Base-by-base conservation (phyloP, 2,797 vertebrate species). In the Clarias platycephalus region DNA sequence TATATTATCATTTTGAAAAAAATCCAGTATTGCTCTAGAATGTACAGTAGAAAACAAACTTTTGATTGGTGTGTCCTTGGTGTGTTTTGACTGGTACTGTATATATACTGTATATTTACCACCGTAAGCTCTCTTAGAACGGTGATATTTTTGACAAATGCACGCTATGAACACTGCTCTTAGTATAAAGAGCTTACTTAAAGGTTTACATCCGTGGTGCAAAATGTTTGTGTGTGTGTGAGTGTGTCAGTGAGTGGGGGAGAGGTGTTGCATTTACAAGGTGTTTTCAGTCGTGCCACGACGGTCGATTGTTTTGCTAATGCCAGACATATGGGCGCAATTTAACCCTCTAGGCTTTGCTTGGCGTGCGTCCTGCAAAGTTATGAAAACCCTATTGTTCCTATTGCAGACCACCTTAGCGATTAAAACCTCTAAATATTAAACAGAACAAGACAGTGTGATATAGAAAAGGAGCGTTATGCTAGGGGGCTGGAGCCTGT, bases 221-320 rank as follows among this genome's bases (percentile, higher is more conserved):
- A 20, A 37, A 37, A 68, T 76, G 34, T 72, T 9, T 49, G 10
- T 72, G 67, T 44, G 53, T 37, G 70, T 44, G 58, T 63, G 58
- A 20, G 9, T 49, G n/a, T 44, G 40, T 49, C 31, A 40, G 60
- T 22, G n/a, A 66, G 78, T 28, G 78, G 70, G 82, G 5, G 20
- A 55, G 44, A 77, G 49, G 64, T 57, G 20, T 44, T 83, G 81
- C 57, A 81, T 84, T 87, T 74, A 80, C 74, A 79, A 85, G 86
- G 81, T 84, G 85, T 85, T 88, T 84, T 87, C 82, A 75, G 72
- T 87, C 76, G 67, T 66, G 86, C 85, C 81, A 85, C 82, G 68
- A 81, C 49, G n/a, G 40, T 74, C 28, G 18, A 28, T 81, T 63
- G 64, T 82, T 85, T 81, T 80, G 34, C 72, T 72, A 85, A 72